Evolutionary conservation across 2,113 vertebrate species (phyloP).

Genomic region (Bubo bubo): DNA sequence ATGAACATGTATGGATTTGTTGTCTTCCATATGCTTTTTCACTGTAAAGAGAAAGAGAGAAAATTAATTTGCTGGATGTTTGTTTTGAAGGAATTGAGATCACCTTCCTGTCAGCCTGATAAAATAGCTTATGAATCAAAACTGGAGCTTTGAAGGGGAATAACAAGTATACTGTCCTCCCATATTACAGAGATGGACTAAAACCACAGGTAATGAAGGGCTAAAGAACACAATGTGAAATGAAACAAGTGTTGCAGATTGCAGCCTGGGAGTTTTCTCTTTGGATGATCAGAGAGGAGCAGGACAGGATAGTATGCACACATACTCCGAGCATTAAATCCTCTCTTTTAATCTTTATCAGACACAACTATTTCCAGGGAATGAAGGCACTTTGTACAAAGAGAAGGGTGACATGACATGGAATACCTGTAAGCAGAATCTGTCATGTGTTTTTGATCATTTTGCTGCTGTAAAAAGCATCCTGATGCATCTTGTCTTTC

Average conservation of each 20-base stretch:
- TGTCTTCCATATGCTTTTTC: background rate
- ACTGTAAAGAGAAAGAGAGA: background rate
- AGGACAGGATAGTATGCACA: background rate
- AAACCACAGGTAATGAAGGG: background rate
- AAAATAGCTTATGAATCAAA: constrained; percentile 12
- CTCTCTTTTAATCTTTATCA: constrained; percentile 57
- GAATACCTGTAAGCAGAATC: constrained; percentile 48
- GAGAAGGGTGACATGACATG: background rate
- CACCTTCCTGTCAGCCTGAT: background rate
- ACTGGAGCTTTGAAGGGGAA: background rate
- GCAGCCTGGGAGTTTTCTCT: background rate
- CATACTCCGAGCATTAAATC: constrained; percentile 40
- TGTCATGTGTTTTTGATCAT: constrained; percentile 58
- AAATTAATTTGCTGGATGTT: background rate
- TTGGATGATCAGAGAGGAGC: background rate
- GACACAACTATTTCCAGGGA: background rate
- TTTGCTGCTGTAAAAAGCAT: background rate
- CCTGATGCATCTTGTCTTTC: constrained; percentile 27
- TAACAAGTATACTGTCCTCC: background rate
- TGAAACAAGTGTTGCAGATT: background rate
- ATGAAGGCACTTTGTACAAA: constrained; percentile 21
- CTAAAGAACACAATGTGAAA: background rate
- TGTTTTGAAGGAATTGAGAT: constrained; percentile 18
- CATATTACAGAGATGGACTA: background rate
- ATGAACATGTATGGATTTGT: background rate